phyloP scores from a whole-genome alignment of 2,888 invertebrate species.

The Carpatolechia fugitivella region DNA sequence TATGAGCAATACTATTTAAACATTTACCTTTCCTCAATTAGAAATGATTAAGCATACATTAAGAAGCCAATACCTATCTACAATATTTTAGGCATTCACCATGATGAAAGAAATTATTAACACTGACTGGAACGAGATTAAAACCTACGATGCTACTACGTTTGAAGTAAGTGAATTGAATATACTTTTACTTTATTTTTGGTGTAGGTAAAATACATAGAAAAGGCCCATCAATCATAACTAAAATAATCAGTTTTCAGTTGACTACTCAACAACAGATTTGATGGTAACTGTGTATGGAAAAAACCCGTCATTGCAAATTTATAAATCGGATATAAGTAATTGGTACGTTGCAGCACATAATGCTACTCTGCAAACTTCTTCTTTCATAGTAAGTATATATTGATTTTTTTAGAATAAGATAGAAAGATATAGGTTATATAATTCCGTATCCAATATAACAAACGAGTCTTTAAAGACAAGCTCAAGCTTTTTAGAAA shows the following conservation, averaged over 20 bases:
- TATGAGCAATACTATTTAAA: no score
- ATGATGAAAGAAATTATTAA: slow-evolving; percentile 47
- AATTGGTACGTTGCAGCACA: neutral
- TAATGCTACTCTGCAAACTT: neutral
- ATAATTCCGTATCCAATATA: no score
- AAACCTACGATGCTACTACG: slow-evolving; percentile 28
- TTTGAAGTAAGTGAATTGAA: slow-evolving; percentile 41
- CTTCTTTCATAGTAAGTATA: neutral
- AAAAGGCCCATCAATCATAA: neutral
- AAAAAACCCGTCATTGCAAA: neutral
- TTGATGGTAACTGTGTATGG: neutral
- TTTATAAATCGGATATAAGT: neutral
- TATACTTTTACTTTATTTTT: no score
- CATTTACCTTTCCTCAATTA: no score
- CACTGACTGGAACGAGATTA: slow-evolving; percentile 49
- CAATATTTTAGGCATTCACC: slow-evolving; percentile 49
- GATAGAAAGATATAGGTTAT: no score
- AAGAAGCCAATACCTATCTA: no score
- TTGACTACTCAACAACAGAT: neutral
- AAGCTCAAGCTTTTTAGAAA: no score
- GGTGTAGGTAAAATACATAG: no score
- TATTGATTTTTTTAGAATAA: neutral
- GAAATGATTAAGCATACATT: no score
- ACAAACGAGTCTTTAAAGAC: no score
- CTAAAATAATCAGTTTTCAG: neutral